Evolutionary conservation across 2,888 invertebrate species (phyloP), one percentile per base, ranked within the genome.

Genomic region (Cryptophagus acutangulus): DNA sequence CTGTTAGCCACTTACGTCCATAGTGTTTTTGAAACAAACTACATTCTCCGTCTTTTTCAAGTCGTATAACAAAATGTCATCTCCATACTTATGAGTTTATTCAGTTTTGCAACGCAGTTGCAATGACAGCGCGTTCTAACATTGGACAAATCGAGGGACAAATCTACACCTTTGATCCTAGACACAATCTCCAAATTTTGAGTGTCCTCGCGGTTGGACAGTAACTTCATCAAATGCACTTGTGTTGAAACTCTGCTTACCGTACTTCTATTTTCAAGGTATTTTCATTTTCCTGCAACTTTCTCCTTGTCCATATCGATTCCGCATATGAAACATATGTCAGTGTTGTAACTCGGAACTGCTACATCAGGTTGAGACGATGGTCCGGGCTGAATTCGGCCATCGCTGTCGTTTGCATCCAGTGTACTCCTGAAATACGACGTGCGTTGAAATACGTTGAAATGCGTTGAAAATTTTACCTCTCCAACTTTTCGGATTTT

Each of bases 21-120:
- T n/a, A 8, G 24, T 20, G n/a, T 20, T n/a, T 20, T 20, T 20
- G 25, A 40, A 42, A 26, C 33, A 38, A 2, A 35, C 35, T 8
- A 30, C 14, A 8, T 28, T 12, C 16, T 15, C 28, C n/a, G n/a
- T n/a, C n/a, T 10, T 17, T 33, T 5, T 13, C 17, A 17, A 17
- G 9, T 33, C 34, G 17, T 33, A 17, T 17, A 33, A 9, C 16
- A 36, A n/a, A 36, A 36, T 36, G 6, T 36, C 33, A 10, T 36
- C 31, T 6, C 36, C 36, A 12, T 36, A 36, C 13, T 33, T 36
- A 5, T 20, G 6, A 6, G 24, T 20, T n/a, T 20, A n/a, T 20
- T 6, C 24, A 20, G n/a, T 8, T 6, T n/a, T 20, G 24, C 6
- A 20, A 20, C n/a, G n/a, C 24, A 20, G n/a, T 20, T 20, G n/a